Conservation (phyloP, 2,888 invertebrate genomes). For the Luffia ferchaultella region DNA sequence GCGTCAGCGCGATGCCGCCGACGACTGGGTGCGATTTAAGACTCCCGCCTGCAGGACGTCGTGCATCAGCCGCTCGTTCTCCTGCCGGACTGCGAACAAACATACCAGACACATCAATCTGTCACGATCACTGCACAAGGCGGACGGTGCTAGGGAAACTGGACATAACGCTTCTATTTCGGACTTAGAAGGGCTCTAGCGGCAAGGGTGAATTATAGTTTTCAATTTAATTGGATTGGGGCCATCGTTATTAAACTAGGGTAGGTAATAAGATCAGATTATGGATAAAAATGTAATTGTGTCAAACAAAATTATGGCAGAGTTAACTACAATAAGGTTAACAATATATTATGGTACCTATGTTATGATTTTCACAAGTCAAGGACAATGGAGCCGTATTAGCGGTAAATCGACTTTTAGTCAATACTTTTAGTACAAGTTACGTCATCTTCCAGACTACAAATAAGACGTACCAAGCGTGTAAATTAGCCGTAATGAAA, state of each 20-base stretch:
- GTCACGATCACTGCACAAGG: not conserved
- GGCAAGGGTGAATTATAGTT: not conserved
- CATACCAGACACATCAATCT: conserved; percentile 16
- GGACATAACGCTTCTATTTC: not conserved
- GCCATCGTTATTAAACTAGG: not conserved
- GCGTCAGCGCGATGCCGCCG: conserved; percentile 62
- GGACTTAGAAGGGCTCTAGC: not conserved
- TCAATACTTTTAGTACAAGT: too few species aligned
- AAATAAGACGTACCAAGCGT: too few species aligned
- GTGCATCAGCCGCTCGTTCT: conserved; percentile 86
- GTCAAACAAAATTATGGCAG: too few species aligned
- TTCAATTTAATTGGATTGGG: not conserved
- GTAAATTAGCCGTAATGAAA: too few species aligned
- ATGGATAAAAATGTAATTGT: too few species aligned
- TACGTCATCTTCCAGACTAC: too few species aligned
- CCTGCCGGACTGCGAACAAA: conserved; percentile 81
- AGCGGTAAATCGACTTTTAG: too few species aligned
- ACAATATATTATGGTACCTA: too few species aligned
- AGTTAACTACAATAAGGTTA: too few species aligned
- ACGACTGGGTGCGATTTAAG: conserved; percentile 65
- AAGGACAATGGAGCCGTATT: too few species aligned
- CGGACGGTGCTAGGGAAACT: not conserved
- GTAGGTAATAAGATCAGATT: not conserved
- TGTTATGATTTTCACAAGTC: too few species aligned
- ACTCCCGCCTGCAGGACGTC: conserved; percentile 74